Evolutionary conservation across 2,113 vertebrate species (phyloP).

Genomic region (Odontophorus gujanensis): DNA sequence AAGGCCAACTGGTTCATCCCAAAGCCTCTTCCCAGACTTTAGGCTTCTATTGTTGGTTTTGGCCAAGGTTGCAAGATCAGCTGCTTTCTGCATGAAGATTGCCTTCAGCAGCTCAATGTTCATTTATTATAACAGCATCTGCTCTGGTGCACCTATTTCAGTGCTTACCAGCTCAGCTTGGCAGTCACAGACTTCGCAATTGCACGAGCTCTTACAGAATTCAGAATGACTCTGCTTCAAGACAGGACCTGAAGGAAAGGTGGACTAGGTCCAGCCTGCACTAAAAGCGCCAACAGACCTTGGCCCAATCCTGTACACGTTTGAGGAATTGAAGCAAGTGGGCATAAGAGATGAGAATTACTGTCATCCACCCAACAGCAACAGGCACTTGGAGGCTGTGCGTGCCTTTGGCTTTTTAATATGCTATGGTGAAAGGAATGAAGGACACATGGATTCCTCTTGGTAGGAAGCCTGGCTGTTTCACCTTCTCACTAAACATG

Average conservation of each 20-base stretch:
- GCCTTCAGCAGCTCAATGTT: background rate
- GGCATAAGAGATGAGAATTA: background rate
- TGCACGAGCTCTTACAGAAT: background rate
- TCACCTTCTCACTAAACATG: accelerated
- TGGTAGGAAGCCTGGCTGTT: background rate
- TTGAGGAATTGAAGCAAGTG: background rate
- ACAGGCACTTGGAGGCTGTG: background rate
- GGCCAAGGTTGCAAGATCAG: background rate
- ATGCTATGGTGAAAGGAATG: accelerated
- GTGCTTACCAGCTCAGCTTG: background rate
- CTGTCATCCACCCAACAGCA: conserved; percentile 34
- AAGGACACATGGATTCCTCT: background rate
- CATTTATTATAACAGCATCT: background rate
- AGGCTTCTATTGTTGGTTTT: background rate
- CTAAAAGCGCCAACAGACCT: background rate
- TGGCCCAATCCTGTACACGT: background rate
- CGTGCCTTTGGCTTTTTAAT: background rate
- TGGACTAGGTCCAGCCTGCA: conserved; percentile 9
- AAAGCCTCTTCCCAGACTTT: background rate
- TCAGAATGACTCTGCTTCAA: background rate
- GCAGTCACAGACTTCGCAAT: background rate
- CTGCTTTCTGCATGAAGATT: background rate
- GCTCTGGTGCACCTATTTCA: background rate
- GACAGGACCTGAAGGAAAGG: background rate
- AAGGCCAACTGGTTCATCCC: accelerated